These are phyloP conservation scores for Olivierus martensii DNA, from an alignment of 1,140 invertebrate species.

Conservation along the genomic window DNA sequence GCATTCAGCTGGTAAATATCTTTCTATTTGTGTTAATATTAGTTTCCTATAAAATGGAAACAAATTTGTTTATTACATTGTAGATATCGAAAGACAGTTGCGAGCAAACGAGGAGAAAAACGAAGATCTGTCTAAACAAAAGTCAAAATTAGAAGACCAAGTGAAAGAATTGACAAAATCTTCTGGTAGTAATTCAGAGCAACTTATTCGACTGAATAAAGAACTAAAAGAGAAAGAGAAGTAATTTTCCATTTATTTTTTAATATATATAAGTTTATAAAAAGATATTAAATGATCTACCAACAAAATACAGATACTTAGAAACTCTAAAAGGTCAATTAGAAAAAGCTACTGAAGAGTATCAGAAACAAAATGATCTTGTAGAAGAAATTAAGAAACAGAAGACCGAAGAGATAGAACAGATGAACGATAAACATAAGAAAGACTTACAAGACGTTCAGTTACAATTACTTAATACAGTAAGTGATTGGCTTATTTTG, in stretches of 20 bases:
- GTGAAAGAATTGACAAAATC: neutral
- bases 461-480: too few species aligned
- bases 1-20: neutral
- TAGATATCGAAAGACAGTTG: neutral
- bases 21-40: neutral
- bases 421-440: slow-evolving; percentile 17
- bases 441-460: too few species aligned
- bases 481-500: too few species aligned
- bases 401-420: slow-evolving; percentile 23
- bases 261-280: too few species aligned
- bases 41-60: too few species aligned
- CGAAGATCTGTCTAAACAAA: neutral
- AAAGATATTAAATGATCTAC: too few species aligned
- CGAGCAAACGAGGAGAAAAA: neutral
- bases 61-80: neutral
- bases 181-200: neutral
- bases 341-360: too few species aligned
- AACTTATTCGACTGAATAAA: neutral
- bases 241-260: neutral
- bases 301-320: too few species aligned
- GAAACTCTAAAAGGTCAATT: too few species aligned
- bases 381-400: slow-evolving; percentile 14
- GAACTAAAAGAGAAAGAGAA: neutral
- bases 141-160: neutral
- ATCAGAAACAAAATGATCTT: neutral